phyloP scores from a whole-genome alignment of 2,797 vertebrate species.

The Tangara arthus region DNA sequence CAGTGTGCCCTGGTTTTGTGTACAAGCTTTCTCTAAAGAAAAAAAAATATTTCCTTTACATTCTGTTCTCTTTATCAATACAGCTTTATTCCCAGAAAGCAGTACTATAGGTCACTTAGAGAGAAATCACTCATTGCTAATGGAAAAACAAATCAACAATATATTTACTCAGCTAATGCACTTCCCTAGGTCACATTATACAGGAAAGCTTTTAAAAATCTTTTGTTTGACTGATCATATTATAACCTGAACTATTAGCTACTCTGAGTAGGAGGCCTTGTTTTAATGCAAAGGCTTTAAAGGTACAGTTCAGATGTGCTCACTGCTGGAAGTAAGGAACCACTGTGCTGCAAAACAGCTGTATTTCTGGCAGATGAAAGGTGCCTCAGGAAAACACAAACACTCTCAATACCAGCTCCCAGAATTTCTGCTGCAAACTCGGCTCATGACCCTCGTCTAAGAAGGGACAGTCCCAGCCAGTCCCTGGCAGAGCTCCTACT shows the following conservation, averaged over 20 bases:
- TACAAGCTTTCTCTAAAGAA: not conserved
- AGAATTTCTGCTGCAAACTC: not conserved
- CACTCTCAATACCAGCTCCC: not conserved
- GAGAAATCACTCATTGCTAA: conserved; percentile 19
- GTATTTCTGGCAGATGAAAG: not conserved
- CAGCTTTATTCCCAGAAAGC: conserved; percentile 10
- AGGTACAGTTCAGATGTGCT: not conserved
- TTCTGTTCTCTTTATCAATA: not conserved
- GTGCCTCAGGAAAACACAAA: not conserved
- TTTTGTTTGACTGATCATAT: conserved; percentile 32
- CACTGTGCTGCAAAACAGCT: not conserved
- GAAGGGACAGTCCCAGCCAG: not conserved
- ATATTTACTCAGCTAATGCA: conserved; percentile 30
- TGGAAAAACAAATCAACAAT: conserved; percentile 44
- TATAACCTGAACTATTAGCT: not conserved
- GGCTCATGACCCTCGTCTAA: not conserved
- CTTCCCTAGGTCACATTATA: conserved; percentile 7
- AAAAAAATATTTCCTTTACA: not conserved
- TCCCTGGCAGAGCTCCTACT: not conserved
- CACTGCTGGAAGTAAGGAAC: not conserved
- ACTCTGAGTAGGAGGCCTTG: not conserved
- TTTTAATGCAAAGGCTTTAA: not conserved
- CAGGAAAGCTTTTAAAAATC: conserved; percentile 35
- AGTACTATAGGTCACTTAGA: not conserved
- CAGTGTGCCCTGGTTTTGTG: not conserved